Evolutionary conservation across 2,888 invertebrate species (phyloP).

Genomic region (Drosophila kambysellisi): DNA sequence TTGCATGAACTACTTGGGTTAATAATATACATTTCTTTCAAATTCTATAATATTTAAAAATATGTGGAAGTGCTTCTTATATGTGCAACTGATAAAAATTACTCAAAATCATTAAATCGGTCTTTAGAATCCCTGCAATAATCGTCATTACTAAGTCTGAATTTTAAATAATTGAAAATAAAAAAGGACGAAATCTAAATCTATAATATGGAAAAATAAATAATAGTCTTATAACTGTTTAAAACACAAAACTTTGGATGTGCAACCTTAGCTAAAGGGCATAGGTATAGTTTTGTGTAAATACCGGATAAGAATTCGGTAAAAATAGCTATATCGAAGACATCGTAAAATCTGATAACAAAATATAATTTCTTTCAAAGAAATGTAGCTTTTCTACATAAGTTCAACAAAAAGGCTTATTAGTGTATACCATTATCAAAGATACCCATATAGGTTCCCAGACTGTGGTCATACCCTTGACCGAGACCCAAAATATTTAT

Average conservation of each 20-base stretch:
- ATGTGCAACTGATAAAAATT: neutral
- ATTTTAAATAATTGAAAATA: too few relatives aligned
- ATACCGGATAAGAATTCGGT: neutral
- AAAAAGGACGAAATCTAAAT: neutral
- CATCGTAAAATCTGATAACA: neutral
- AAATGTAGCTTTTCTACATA: neutral
- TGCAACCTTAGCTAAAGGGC: too few relatives aligned
- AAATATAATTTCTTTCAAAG: neutral
- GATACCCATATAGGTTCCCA: neutral
- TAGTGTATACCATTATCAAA: neutral
- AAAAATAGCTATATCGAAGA: neutral
- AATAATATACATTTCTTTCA: neutral
- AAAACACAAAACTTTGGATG: neutral
- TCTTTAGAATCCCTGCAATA: neutral
- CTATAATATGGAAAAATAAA: neutral
- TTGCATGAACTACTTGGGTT: neutral
- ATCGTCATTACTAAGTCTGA: neutral
- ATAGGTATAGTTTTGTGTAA: neutral
- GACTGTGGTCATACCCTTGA: constrained; percentile 58
- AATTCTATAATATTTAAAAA: neutral
- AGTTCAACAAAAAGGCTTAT: neutral
- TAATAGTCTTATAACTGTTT: neutral
- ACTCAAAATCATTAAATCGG: neutral
- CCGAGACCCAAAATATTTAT: constrained; percentile 61
- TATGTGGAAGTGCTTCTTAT: neutral